phyloP scores from a whole-genome alignment of 2,113 vertebrate species.

The Tragulus kanchil region DNA sequence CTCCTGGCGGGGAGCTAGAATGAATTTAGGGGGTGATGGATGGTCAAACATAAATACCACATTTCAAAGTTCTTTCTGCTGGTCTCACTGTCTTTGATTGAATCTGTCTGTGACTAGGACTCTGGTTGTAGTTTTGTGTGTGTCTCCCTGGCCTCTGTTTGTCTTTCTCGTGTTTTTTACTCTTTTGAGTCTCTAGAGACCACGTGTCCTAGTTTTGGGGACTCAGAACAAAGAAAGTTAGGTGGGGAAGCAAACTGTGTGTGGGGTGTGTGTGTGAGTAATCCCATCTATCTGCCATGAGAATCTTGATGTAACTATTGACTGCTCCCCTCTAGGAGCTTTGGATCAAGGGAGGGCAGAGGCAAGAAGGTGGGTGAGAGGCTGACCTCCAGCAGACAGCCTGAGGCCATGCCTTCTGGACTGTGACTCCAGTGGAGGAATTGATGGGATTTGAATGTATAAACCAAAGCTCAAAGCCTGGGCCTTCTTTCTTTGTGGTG shows the following conservation, averaged over 20 bases:
- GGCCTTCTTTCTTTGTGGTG: background rate
- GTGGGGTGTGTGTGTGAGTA: background rate
- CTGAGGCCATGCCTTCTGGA: background rate
- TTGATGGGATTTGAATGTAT: background rate
- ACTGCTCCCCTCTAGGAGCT: background rate
- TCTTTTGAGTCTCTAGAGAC: conserved; percentile 62
- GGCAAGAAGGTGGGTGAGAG: conserved; percentile 1
- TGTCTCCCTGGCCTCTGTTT: conserved; percentile 34
- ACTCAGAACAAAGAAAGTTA: conserved; percentile 36
- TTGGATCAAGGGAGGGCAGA: background rate
- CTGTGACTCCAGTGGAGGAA: background rate
- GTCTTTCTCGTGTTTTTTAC: conserved; percentile 43
- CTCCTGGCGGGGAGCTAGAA: background rate
- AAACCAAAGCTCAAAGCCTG: background rate
- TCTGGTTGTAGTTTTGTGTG: conserved; percentile 27
- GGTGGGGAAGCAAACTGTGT: background rate
- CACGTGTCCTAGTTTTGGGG: conserved; percentile 63
- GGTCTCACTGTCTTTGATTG: background rate
- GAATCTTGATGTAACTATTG: background rate
- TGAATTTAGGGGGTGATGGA: background rate
- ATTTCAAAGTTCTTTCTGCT: background rate
- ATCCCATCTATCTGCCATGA: background rate
- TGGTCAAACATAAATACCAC: background rate
- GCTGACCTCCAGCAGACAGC: background rate
- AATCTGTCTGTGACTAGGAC: background rate